phyloP scores from a whole-genome alignment of 2,888 invertebrate species.

The Liopterus haemorrhoidalis region DNA sequence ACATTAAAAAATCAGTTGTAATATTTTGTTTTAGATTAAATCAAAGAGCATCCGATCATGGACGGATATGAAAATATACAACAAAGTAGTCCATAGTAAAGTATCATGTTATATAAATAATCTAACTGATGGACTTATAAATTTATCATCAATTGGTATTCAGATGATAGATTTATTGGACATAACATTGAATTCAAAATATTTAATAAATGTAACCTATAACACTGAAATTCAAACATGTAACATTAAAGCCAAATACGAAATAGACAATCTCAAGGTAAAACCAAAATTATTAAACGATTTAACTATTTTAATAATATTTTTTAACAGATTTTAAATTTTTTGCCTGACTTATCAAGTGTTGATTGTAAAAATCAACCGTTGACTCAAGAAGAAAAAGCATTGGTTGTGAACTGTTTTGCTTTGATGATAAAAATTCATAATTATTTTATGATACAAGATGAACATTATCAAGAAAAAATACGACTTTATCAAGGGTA shows the following conservation, averaged over 20 bases:
- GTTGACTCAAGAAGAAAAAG: constrained; percentile 13
- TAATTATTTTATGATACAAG: constrained; percentile 11
- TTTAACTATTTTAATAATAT: too few species aligned
- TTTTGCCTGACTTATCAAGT: not conserved
- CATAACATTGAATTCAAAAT: constrained; percentile 9
- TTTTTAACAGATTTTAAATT: constrained; percentile 7
- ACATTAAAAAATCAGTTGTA: too few species aligned
- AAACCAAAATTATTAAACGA: constrained; percentile 1
- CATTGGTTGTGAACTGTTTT: constrained; percentile 7
- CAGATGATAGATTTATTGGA: constrained; percentile 14
- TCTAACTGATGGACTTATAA: too few species aligned
- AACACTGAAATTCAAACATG: constrained; percentile 11
- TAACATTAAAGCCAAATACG: constrained; percentile 12
- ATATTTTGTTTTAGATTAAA: too few species aligned
- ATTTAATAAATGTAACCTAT: constrained; percentile 10
- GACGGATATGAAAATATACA: too few species aligned
- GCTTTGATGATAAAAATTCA: constrained; percentile 12
- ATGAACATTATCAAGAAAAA: constrained; percentile 12
- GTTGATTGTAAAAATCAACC: not conserved
- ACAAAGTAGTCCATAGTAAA: too few species aligned
- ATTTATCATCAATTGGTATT: too few species aligned
- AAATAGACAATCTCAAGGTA: constrained; percentile 15
- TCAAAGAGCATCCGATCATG: too few species aligned
- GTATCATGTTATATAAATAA: too few species aligned
- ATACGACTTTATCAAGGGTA: too few species aligned